Evolutionary conservation across 2,888 invertebrate species (phyloP).

Genomic region (Cheilosia pagana): DNA sequence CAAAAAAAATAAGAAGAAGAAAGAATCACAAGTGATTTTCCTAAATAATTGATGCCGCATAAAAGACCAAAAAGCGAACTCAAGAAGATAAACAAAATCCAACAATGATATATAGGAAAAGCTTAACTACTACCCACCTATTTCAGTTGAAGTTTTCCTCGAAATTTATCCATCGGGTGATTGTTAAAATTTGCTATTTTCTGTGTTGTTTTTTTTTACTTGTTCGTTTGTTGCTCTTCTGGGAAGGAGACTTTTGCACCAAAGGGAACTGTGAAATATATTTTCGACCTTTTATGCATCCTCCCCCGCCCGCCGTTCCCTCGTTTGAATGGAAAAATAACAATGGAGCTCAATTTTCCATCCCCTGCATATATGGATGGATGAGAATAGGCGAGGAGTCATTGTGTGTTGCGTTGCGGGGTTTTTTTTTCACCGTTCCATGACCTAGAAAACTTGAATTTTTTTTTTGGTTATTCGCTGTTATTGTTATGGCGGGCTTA

Average conservation of each 20-base stretch:
- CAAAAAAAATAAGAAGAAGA: too few species aligned
- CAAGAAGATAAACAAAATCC: conserved; percentile 44
- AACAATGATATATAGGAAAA: conserved; percentile 17
- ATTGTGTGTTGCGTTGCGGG: conserved; percentile 26
- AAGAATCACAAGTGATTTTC: conserved; percentile 47
- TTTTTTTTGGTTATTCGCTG: conserved; percentile 24
- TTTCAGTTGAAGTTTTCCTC: neutral
- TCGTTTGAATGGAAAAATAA: conserved; percentile 20
- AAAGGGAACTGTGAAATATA: conserved; percentile 1
- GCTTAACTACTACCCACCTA: neutral
- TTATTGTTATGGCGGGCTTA: conserved; percentile 9
- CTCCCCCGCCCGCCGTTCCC: neutral
- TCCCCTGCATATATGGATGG: conserved; percentile 5
- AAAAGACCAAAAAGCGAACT: conserved; percentile 27
- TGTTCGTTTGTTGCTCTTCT: neutral
- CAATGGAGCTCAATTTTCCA: conserved; percentile 25
- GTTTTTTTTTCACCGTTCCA: conserved; percentile 43
- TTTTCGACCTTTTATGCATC: conserved; percentile 18
- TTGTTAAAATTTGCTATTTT: conserved; percentile 11
- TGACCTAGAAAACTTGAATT: conserved; percentile 54
- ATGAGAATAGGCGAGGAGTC: conserved; percentile 10
- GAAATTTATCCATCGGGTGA: conserved; percentile 17
- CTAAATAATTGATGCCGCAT: conserved; percentile 57
- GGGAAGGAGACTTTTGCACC: conserved; percentile 3
- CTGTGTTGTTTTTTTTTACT: too few species aligned